Percentiles rank a stretch among this genome's conserved stretches.
These are phyloP conservation scores for Quadroppia sp. DNA, from an alignment of 2,888 invertebrate genomes.

Conservation along the genomic window DNA sequence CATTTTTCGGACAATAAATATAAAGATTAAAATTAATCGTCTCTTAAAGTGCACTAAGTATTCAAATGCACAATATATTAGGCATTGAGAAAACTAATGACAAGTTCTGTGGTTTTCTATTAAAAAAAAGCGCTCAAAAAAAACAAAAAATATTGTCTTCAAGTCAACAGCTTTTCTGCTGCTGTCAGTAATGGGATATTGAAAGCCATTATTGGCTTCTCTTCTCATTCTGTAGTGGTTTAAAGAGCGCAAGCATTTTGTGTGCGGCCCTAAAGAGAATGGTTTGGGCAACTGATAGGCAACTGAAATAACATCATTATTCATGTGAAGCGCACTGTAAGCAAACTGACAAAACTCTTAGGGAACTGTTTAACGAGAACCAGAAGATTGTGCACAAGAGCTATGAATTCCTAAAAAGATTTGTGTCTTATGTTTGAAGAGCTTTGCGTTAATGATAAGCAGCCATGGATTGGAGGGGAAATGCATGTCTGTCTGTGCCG, in stretches of 20 bases:
- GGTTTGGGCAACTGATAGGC: too few relatives aligned
- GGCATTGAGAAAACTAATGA: too few relatives aligned
- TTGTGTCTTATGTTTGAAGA: not conserved
- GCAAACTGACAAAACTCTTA: not conserved
- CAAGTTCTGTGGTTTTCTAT: too few relatives aligned
- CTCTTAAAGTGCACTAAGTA: too few relatives aligned
- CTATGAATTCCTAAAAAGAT: constrained; percentile 5
- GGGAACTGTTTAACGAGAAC: not conserved
- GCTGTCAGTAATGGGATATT: too few relatives aligned
- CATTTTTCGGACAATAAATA: too few relatives aligned
- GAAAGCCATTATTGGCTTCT: constrained; percentile 5
- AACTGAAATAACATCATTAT: constrained; percentile 5
- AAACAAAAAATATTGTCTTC: too few relatives aligned
- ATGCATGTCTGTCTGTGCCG: too few relatives aligned
- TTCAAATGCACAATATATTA: too few relatives aligned
- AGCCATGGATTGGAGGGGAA: not conserved
- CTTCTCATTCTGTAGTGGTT: not conserved
- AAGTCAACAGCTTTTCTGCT: too few relatives aligned
- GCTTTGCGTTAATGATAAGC: not conserved
- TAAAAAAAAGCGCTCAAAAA: too few relatives aligned
- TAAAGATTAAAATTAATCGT: too few relatives aligned
- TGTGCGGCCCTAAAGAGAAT: not conserved
- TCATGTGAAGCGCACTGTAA: not conserved
- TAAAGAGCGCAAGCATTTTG: not conserved
- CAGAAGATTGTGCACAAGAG: not conserved